Base-by-base conservation (phyloP, 2,888 invertebrate genomes). In the Drosophila siamana region DNA sequence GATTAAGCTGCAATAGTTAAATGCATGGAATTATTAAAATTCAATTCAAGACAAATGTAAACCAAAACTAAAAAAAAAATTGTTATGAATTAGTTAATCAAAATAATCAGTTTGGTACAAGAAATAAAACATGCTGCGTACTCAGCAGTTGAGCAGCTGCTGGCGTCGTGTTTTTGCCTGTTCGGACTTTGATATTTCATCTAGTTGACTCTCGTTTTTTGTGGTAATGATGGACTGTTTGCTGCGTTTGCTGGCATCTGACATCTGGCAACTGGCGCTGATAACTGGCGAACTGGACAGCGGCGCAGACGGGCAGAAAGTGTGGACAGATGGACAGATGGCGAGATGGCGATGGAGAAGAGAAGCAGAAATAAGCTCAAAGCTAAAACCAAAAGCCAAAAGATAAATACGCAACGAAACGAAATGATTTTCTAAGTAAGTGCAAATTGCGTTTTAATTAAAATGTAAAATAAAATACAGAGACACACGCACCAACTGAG, bases 371-470 rank as follows among this genome's bases (percentile, higher is more conserved):
- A 26, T 19, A 24, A 52, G 30, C 55, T 62, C 48, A 60, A 77
- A 67, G 73, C 74, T 33, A 43, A 74, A 78, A 55, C 78, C 78
- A 67, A 69, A 68, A 75, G 74, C 70, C 79, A 62, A 67, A 78
- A 78, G 78, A 79, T 67, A 84, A 67, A 84, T 73, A 87, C 71
- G 69, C 69, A 72, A 52, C 78, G 70, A 87, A 79, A 74, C 69
- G 69, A 87, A 87, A 88, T 88, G 74, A 86, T 88, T 88, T 79
- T 74, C 83, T 83, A 88, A 83, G 88, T 83, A 83, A 83, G 83
- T 86, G 83, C 80, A 88, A 83, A 83, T 86, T 83, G 83, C 77
- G 83, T 88, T 88, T 86, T 88, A 83, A 83, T 88, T 83, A 83
- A 83, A 83, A 83, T 83, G 88, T 88, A 83, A 83, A 83, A 88